Evolutionary conservation across 2,888 invertebrate species (phyloP).

Genomic region (Clitarchus hookeri): DNA sequence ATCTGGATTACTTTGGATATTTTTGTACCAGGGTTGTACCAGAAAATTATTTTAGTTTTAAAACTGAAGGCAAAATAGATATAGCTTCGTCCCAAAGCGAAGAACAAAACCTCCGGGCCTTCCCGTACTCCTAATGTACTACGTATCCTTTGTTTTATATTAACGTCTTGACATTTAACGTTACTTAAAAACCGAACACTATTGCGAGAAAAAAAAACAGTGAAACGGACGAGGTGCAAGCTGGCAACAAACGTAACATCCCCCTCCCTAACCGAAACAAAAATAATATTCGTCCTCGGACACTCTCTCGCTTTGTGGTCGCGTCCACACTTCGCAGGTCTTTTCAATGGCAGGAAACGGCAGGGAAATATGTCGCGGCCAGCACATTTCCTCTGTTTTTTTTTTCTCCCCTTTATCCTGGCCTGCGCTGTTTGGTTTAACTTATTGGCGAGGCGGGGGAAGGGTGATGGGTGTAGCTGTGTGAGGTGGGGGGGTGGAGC

Average conservation of each 20-base stretch:
- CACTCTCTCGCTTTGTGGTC: constrained; percentile 4
- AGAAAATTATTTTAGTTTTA: no score
- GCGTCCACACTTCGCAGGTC: constrained; percentile 25
- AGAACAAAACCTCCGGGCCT: no score
- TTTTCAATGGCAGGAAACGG: constrained; percentile 33
- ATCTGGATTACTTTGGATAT: no score
- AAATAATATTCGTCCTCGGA: not conserved
- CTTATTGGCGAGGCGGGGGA: no score
- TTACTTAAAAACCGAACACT: not conserved
- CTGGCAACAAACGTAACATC: not conserved
- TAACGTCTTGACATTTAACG: no score
- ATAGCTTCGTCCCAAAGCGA: no score
- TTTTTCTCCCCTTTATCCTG: not conserved
- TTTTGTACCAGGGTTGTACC: no score
- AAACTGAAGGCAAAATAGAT: no score
- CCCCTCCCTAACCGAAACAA: not conserved
- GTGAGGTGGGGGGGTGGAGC: not conserved
- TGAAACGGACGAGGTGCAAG: not conserved
- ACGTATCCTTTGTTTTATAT: no score
- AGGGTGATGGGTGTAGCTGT: no score
- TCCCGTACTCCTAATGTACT: no score
- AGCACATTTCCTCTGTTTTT: not conserved
- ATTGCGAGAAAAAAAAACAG: not conserved
- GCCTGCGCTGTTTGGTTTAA: not conserved
- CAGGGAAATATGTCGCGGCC: constrained; percentile 19